phyloP scores from a whole-genome alignment of 2,888 invertebrate genomes.

The Lydus trimaculatus region DNA sequence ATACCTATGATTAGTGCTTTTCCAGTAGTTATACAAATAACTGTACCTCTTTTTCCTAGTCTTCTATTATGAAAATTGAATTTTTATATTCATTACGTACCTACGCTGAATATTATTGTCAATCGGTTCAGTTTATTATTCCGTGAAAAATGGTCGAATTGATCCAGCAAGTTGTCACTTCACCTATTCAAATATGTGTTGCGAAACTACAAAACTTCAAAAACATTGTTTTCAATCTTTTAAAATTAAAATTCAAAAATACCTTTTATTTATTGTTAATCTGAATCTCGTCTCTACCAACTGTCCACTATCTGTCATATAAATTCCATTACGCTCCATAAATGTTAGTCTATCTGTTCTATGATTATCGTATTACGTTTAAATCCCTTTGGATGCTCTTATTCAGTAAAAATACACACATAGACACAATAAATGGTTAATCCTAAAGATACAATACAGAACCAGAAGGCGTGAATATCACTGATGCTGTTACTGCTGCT shows the following conservation, averaged over 20 bases:
- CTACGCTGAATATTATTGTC: too few relatives aligned
- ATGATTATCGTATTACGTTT: conserved; percentile 26
- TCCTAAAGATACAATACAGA: neutral
- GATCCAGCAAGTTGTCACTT: too few relatives aligned
- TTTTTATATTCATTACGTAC: too few relatives aligned
- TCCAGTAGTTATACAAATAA: too few relatives aligned
- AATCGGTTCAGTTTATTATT: too few relatives aligned
- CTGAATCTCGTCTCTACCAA: neutral
- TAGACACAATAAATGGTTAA: neutral
- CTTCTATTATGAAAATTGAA: too few relatives aligned
- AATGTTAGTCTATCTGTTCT: neutral
- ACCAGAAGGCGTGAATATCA: conserved; percentile 2
- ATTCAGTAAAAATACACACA: conserved; percentile 19
- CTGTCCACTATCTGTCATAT: conserved; percentile 1
- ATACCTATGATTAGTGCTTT: too few relatives aligned
- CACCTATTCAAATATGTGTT: too few relatives aligned
- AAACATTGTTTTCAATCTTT: neutral
- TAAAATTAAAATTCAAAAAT: neutral
- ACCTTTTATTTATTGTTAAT: neutral
- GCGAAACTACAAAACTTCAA: neutral
- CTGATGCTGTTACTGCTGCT: neutral
- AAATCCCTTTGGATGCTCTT: conserved; percentile 29
- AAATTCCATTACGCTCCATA: conserved; percentile 3
- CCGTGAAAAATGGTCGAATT: too few relatives aligned
- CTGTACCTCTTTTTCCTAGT: too few relatives aligned